phyloP scores from a whole-genome alignment of 2,797 vertebrate species.

The Lates japonicus region DNA sequence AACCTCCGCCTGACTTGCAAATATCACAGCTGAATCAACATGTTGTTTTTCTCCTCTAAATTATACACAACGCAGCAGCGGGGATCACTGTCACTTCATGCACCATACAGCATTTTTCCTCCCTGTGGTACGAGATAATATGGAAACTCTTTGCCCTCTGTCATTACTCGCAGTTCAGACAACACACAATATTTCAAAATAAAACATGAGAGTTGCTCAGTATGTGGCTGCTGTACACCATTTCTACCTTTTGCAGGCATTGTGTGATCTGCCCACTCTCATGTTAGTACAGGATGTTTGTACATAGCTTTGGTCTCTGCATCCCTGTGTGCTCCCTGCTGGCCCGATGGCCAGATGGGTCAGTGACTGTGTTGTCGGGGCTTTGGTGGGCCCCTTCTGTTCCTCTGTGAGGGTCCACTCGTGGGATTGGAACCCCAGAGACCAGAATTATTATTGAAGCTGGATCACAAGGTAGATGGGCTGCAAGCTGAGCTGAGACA shows the following conservation, averaged over 20 bases:
- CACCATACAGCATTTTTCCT: conserved; percentile 8
- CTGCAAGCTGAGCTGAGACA: conserved; percentile 64
- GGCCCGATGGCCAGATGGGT: conserved; percentile 78
- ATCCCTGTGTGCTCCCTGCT: conserved; percentile 54
- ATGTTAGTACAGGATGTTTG: conserved; percentile 59
- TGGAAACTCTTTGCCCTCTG: conserved; percentile 40
- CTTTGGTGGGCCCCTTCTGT: conserved; percentile 78
- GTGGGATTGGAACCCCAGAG: conserved; percentile 72
- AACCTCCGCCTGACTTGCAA: conserved; percentile 25
- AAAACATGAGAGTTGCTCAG: conserved; percentile 47
- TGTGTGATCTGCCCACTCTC: conserved; percentile 59
- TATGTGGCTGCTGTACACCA: conserved; percentile 38
- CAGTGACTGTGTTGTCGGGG: conserved; percentile 61
- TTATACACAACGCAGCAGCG: conserved; percentile 49
- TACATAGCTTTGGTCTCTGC: conserved; percentile 68
- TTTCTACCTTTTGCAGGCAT: conserved; percentile 54
- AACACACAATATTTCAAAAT: conserved; percentile 51
- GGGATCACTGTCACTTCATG: conserved; percentile 31
- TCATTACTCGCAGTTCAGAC: conserved; percentile 41
- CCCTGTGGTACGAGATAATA: conserved; percentile 27
- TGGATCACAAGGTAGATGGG: conserved; percentile 64
- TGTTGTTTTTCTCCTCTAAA: conserved; percentile 53
- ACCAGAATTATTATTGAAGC: conserved; percentile 58
- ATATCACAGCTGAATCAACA: conserved; percentile 58
- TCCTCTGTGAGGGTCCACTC: conserved; percentile 70